A percentile compares a stretch with the other conserved stretches of the same genome.
These are phyloP conservation scores for Brachypalpus laphriformis DNA, from an alignment of 2,888 invertebrate species.

Conservation along the genomic window DNA sequence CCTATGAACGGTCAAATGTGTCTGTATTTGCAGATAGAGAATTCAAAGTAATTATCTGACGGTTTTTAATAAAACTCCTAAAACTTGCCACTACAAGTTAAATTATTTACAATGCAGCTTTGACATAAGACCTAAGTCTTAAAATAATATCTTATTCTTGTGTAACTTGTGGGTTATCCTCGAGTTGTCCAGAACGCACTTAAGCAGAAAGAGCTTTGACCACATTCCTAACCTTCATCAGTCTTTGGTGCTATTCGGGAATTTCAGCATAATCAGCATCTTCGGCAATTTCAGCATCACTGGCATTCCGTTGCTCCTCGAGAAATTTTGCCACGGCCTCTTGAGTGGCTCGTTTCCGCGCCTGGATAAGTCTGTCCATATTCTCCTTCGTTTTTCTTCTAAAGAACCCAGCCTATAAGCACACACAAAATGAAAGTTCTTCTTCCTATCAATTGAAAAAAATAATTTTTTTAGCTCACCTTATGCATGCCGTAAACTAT, in stretches of 20 bases:
- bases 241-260: no score
- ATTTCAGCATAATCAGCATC: neutral
- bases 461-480: slow-evolving; percentile 75
- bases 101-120: no score
- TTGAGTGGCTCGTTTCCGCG: slow-evolving; percentile 76
- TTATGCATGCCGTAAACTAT: slow-evolving; percentile 82
- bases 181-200: slow-evolving; percentile 4
- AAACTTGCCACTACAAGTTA: no score
- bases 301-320: neutral
- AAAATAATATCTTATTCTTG: no score
- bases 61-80: no score
- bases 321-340: slow-evolving; percentile 75
- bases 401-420: slow-evolving; percentile 83
- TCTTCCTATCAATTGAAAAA: no score
- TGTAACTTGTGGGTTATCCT: slow-evolving; percentile 32
- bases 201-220: neutral
- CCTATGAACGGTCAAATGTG: no score
- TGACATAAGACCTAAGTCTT: no score
- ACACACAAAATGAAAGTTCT: neutral
- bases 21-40: no score
- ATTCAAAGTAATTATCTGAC: no score
- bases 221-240: no score
- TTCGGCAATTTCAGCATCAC: neutral
- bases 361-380: slow-evolving; percentile 81
- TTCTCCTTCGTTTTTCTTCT: slow-evolving; percentile 83